Evolutionary conservation across 2,888 invertebrate species (phyloP), one percentile per base, ranked within the genome.

Genomic region (Thumatha senex): DNA sequence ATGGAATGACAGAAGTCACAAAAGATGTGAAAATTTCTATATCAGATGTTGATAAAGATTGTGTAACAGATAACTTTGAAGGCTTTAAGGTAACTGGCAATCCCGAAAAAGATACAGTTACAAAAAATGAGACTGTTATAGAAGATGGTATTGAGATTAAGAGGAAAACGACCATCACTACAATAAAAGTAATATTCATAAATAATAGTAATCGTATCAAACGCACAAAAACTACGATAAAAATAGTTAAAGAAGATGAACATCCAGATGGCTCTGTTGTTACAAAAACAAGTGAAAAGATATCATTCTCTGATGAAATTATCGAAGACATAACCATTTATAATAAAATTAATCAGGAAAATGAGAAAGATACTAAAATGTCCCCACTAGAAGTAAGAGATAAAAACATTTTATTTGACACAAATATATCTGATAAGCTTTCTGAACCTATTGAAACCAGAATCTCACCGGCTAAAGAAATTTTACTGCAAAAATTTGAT

Each of bases 11-110:
- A 36, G 89, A 91, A 83, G 72, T 89, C 1, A 84, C 84, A 1
- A 90, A 86, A 73, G 89, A 92, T 59, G 65, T 85, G 0, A 86
- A 85, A 63, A 79, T 91, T 35, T 81, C 80, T n/a, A 65, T 92
- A 34, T 75, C 83, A 29, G 89, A 91, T 64, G 75, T 76, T 40
- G 76, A 71, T 48, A 51, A 55, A 15, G 73, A 82, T 35, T 47
- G 57, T 47, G 58, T 65, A 31, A 71, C 67, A 44, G 65, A 70
- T 44, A 62, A 55, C 38, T 61, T 72, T 13, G 69, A 72, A 54
- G 84, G 76, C 10, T 87, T 79, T 64, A 67, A 76, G 58, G 56
- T 58, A 56, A 51, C 61, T 14, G 76, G 74, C 7, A 68, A 80
- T 61, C 81, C 86, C 3, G 69, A 74, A 56, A 74, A 80, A 69